Conservation (phyloP, 2,888 invertebrate genomes). For the Gisinianus flammeolus region DNA sequence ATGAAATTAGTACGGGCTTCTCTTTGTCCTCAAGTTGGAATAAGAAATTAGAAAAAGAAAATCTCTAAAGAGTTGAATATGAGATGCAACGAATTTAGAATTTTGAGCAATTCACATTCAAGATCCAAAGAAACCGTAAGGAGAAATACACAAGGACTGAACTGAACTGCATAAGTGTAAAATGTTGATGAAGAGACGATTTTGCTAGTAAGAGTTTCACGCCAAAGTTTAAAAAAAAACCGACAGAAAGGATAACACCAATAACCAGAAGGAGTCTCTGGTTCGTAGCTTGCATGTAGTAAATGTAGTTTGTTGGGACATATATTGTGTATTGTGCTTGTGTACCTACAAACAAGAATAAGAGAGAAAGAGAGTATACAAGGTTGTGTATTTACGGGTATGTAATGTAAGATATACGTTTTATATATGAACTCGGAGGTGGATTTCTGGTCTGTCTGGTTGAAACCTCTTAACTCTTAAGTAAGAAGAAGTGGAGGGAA, state of each 20-base stretch:
- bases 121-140: neutral
- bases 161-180: constrained; percentile 7
- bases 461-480: neutral
- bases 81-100: constrained; percentile 4
- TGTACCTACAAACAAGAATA: too few relatives aligned
- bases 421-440: too few relatives aligned
- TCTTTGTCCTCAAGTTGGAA: neutral
- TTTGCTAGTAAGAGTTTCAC: neutral
- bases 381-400: too few relatives aligned
- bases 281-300: too few relatives aligned
- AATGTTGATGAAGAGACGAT: constrained; percentile 24
- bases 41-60: neutral
- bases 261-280: too few relatives aligned
- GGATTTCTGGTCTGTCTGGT: neutral
- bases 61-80: neutral
- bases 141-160: neutral
- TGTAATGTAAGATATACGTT: too few relatives aligned
- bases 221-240: too few relatives aligned
- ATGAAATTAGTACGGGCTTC: too few relatives aligned
- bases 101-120: neutral
- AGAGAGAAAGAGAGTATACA: too few relatives aligned
- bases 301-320: too few relatives aligned
- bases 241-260: neutral
- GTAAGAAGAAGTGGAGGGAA: neutral
- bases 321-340: too few relatives aligned